A percentile compares a stretch with the other conserved stretches of the same genome.
Evolutionary conservation across 2,797 vertebrate species (phyloP).

Genomic region (Mionectes olivaceus): DNA sequence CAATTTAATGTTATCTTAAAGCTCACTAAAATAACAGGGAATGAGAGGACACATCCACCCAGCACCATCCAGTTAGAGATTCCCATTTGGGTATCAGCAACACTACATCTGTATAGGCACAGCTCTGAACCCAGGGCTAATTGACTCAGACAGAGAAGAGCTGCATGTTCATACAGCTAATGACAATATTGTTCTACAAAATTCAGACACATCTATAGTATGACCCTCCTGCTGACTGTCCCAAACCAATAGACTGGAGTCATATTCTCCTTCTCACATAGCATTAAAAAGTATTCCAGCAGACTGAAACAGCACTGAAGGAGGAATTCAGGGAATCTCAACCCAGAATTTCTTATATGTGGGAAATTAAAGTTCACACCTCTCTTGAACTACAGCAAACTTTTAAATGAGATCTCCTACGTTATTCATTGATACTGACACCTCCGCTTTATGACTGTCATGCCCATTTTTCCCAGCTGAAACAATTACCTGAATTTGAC

Average conservation of each 20-base stretch:
- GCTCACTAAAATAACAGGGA: background rate
- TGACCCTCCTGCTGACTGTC: background rate
- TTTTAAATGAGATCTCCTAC: background rate
- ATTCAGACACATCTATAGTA: background rate
- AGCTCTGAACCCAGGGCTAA: background rate
- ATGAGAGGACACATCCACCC: background rate
- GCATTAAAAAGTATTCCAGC: background rate
- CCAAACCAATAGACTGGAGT: background rate
- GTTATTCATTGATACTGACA: background rate
- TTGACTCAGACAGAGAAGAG: background rate
- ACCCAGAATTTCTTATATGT: background rate
- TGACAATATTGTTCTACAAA: background rate
- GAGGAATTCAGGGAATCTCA: background rate
- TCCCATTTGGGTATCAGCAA: background rate
- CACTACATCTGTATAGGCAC: background rate
- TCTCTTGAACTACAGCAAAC: background rate
- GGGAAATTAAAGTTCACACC: background rate
- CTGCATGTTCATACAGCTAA: background rate
- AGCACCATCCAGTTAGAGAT: background rate
- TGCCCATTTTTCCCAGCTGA: background rate
- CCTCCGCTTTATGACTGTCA: background rate
- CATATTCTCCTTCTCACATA: background rate
- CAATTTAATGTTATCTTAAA: conserved; percentile 18
- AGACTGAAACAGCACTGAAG: background rate
- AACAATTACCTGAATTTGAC: background rate